Conservation (phyloP, 2,113 vertebrate species). For the Mustela nigripes region DNA sequence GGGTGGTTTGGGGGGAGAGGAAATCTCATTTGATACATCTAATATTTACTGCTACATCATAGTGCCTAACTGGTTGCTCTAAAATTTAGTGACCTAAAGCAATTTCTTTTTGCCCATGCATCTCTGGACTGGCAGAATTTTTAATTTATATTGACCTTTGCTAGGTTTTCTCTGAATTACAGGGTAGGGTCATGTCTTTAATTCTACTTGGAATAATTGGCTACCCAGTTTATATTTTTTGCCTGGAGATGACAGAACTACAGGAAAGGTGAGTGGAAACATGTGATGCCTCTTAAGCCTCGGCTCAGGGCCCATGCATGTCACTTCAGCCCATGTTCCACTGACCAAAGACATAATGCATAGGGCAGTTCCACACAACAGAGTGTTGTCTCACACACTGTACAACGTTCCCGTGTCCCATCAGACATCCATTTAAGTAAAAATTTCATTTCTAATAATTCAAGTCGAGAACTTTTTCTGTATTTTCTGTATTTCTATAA, state of each 20-base stretch:
- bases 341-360: not conserved
- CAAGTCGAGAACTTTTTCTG: not conserved
- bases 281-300: not conserved
- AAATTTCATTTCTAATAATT: not conserved
- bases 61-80: not conserved
- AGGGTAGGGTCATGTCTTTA: not conserved
- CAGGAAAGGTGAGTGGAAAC: not conserved
- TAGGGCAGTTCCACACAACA: not conserved
- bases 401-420: rapidly evolving
- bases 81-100: not conserved
- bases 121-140: not conserved
- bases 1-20: not conserved
- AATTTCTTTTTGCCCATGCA: not conserved
- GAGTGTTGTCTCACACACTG: not conserved
- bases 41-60: not conserved
- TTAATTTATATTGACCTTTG: not conserved
- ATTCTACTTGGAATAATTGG: not conserved
- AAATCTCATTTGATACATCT: not conserved
- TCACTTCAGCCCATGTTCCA: not conserved
- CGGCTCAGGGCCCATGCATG: not conserved
- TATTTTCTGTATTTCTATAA: not conserved
- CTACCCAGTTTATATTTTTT: not conserved
- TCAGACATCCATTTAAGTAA: not conserved
- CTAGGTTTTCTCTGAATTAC: not conserved
- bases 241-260: not conserved